These are phyloP conservation scores for Glyptemys insculpta DNA, from an alignment of 2,797 vertebrate species.

Conservation along the genomic window DNA sequence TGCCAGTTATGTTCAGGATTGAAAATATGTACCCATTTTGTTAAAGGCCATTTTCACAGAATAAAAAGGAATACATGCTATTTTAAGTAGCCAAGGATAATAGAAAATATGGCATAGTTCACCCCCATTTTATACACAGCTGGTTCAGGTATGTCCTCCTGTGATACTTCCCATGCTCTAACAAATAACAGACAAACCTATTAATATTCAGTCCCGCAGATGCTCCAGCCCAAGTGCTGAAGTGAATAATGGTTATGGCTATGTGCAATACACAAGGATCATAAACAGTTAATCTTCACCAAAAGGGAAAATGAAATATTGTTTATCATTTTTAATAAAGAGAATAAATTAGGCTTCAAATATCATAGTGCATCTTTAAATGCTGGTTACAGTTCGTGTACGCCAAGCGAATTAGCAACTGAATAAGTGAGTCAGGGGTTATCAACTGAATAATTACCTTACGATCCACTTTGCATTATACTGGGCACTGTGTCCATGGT, in stretches of 20 bases:
- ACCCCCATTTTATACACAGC: not conserved
- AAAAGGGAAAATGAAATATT: conserved; percentile 70
- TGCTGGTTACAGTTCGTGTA: conserved; percentile 49
- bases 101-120: not conserved
- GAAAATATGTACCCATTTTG: not conserved
- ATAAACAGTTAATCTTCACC: conserved; percentile 72
- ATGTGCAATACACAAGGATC: conserved; percentile 29
- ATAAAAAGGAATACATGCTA: not conserved
- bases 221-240: not conserved
- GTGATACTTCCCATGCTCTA: not conserved
- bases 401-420: conserved; percentile 50
- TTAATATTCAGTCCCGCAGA: not conserved
- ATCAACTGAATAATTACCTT: conserved; percentile 76
- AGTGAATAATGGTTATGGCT: conserved; percentile 42
- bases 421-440: conserved; percentile 74
- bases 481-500: conserved; percentile 48
- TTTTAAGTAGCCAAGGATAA: not conserved
- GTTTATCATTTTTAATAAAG: conserved; percentile 76
- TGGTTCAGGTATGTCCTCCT: not conserved
- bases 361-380: conserved; percentile 64
- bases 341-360: conserved; percentile 73
- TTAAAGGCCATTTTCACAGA: not conserved
- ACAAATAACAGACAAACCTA: not conserved
- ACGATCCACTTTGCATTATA: conserved; percentile 56
- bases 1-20: not conserved